phyloP scores from a whole-genome alignment of 2,797 vertebrate species.

The Paguma larvata region DNA sequence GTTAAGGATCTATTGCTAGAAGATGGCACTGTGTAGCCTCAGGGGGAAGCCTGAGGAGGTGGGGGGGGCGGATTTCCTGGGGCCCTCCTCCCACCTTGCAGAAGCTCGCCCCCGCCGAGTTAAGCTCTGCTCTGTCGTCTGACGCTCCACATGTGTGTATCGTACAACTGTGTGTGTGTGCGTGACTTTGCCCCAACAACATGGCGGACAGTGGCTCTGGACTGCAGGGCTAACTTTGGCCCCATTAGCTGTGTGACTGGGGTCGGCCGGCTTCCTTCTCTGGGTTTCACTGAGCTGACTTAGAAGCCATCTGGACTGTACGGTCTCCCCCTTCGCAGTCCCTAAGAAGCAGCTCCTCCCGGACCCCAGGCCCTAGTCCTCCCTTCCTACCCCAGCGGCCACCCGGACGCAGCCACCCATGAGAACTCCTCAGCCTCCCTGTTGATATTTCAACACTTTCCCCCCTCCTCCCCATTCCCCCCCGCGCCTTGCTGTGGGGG shows the following conservation, averaged over 20 bases:
- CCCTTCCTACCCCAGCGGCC: background rate
- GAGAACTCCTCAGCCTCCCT: slow-evolving; percentile 61
- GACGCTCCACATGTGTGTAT: background rate
- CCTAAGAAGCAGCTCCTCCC: background rate
- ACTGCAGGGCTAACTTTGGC: background rate
- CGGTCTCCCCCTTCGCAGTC: background rate
- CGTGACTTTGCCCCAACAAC: background rate
- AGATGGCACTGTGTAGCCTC: background rate
- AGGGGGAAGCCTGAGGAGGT: background rate
- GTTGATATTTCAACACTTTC: slow-evolving; percentile 71
- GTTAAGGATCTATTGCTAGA: background rate
- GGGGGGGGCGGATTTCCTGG: accelerated
- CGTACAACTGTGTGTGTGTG: background rate
- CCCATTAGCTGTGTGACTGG: no score
- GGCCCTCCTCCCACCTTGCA: background rate
- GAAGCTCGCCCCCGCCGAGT: background rate
- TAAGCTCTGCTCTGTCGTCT: background rate
- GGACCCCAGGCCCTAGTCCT: background rate
- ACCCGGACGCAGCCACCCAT: slow-evolving; percentile 61
- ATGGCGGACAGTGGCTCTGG: background rate
- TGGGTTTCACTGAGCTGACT: background rate
- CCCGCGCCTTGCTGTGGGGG: background rate
- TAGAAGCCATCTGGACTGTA: background rate
- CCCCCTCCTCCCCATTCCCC: background rate
- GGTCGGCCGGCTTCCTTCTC: background rate